Percentiles rank a stretch among this genome's conserved stretches.
phyloP scores from a whole-genome alignment of 2,113 vertebrate species.

The human (Homo sapiens) region GRCh38 chr3:3506001-3506500 shows the following conservation, averaged over 20 bases:
- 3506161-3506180: background rate
- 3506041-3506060: rapidly evolving
- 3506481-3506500: background rate
- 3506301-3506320: background rate
- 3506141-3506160: background rate
- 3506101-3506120: background rate
- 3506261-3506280: background rate
- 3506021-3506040: rapidly evolving
- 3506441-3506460: background rate
- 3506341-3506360: background rate
- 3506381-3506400: background rate
- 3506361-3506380: rapidly evolving
- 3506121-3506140: background rate
- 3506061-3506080: rapidly evolving
- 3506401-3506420: background rate
- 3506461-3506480: background rate
- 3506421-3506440: background rate
- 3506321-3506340: background rate
- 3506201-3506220: background rate
- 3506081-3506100: background rate
- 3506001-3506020: rapidly evolving
- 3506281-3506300: background rate
- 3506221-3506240: background rate
- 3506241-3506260: background rate
- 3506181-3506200: background rate